Percentiles rank a stretch among this genome's conserved stretches.
phyloP scores from a whole-genome alignment of 2,113 vertebrate genomes.

The Hypocryptadius cinnamomeus region DNA sequence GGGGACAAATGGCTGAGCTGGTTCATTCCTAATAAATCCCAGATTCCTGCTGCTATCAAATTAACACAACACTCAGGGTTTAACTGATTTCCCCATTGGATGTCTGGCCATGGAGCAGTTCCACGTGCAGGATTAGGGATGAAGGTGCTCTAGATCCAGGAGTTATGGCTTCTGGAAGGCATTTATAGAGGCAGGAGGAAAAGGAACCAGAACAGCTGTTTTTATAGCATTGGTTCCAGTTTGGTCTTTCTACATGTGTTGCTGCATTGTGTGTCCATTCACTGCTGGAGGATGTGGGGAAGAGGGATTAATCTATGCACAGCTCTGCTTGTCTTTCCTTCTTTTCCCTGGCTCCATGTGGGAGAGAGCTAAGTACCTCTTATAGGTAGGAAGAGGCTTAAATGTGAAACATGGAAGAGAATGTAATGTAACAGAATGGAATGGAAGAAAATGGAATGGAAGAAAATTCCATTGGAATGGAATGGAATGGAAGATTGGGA shows the following conservation, averaged over 20 bases:
- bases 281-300: background rate
- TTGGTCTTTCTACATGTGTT: background rate
- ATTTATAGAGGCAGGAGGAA: background rate
- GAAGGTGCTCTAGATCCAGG: background rate
- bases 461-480: background rate
- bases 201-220: background rate
- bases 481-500: background rate
- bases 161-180: background rate
- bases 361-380: background rate
- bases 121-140: accelerated
- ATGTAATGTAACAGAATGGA: background rate
- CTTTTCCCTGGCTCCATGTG: background rate
- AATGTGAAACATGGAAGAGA: background rate
- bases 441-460: background rate
- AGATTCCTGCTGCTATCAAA: background rate
- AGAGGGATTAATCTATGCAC: background rate
- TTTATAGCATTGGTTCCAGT: background rate
- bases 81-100: background rate
- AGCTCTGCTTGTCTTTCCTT: background rate
- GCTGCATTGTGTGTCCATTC: background rate
- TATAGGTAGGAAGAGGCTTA: background rate
- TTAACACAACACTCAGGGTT: background rate
- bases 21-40: slow-evolving; percentile 2
- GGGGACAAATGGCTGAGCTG: background rate
- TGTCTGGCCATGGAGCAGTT: background rate